phyloP scores from a whole-genome alignment of 2,888 invertebrate genomes.

The Augiades crinisus region DNA sequence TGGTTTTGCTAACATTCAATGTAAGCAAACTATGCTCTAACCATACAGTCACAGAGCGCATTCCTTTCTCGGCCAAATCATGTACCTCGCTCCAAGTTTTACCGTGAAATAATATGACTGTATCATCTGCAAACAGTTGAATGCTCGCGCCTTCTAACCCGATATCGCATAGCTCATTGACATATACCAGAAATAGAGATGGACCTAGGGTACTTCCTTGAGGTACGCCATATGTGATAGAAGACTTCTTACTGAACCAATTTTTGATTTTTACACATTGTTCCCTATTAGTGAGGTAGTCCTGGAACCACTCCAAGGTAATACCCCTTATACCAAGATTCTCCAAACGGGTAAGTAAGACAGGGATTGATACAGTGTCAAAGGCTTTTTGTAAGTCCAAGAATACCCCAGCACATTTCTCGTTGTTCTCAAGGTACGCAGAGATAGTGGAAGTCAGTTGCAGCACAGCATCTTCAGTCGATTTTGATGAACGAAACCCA shows the following conservation, averaged over 20 bases:
- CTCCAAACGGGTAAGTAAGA: constrained; percentile 1
- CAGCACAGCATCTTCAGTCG: constrained; percentile 12
- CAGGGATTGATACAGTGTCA: constrained; percentile 10
- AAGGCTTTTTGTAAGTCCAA: constrained; percentile 25
- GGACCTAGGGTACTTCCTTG: constrained; percentile 9
- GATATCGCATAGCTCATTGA: constrained; percentile 2
- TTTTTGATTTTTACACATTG: not conserved
- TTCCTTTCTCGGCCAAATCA: not conserved
- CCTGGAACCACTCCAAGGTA: constrained; percentile 13
- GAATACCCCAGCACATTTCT: constrained; percentile 15
- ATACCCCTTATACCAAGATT: constrained; percentile 4
- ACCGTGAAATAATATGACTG: constrained; percentile 1
- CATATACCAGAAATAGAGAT: constrained; percentile 3
- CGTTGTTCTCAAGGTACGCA: not conserved
- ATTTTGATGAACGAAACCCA: constrained; percentile 3
- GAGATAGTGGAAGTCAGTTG: not conserved
- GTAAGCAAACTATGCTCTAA: not conserved
- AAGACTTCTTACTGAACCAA: not conserved
- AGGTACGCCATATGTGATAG: not conserved
- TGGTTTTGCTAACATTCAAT: not conserved
- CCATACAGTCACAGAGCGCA: constrained; percentile 7
- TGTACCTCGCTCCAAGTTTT: not conserved
- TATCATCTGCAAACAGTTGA: not conserved
- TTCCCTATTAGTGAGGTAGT: constrained; percentile 5
- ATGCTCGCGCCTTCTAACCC: not conserved